Percentiles rank a stretch among this genome's conserved stretches.
phyloP scores from a whole-genome alignment of 2,113 vertebrate genomes.

The Hippocampus comes region DNA sequence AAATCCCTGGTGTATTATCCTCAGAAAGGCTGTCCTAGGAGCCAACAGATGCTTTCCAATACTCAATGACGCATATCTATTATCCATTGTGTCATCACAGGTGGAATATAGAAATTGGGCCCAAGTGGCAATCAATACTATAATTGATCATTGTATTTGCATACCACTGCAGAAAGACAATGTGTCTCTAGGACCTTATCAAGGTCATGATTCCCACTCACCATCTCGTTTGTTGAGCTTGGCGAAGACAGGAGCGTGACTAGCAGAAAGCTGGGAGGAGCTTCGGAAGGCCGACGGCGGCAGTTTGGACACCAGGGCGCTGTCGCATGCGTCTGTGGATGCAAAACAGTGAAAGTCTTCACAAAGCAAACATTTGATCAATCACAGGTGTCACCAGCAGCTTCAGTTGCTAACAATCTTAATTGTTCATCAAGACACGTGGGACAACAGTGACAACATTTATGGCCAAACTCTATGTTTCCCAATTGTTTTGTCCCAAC shows the following conservation, averaged over 20 bases:
- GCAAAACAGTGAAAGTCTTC: slow-evolving; percentile 5
- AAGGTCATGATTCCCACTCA: slow-evolving; percentile 42
- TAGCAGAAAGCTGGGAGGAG: slow-evolving; percentile 81
- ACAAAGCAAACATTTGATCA: neutral
- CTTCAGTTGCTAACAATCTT: neutral
- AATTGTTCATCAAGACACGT: neutral
- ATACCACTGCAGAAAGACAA: neutral
- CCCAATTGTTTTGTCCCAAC: neutral
- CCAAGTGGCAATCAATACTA: neutral
- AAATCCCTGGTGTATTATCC: neutral
- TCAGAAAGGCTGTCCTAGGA: neutral
- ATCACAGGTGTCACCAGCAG: neutral
- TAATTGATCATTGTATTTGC: slow-evolving; percentile 1
- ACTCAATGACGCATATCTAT: neutral
- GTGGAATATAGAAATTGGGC: neutral
- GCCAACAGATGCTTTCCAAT: neutral
- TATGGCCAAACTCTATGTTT: no score
- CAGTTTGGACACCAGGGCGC: slow-evolving; percentile 77
- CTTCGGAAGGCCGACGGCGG: slow-evolving; percentile 83
- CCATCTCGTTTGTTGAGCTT: slow-evolving; percentile 89
- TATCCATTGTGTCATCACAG: neutral
- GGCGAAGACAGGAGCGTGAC: slow-evolving; percentile 80
- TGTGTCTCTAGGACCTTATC: neutral
- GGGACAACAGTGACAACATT: neutral
- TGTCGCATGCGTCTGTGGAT: slow-evolving; percentile 82